Base-by-base conservation (phyloP, 2,797 vertebrate genomes). In the Cryptoprocta ferox region DNA sequence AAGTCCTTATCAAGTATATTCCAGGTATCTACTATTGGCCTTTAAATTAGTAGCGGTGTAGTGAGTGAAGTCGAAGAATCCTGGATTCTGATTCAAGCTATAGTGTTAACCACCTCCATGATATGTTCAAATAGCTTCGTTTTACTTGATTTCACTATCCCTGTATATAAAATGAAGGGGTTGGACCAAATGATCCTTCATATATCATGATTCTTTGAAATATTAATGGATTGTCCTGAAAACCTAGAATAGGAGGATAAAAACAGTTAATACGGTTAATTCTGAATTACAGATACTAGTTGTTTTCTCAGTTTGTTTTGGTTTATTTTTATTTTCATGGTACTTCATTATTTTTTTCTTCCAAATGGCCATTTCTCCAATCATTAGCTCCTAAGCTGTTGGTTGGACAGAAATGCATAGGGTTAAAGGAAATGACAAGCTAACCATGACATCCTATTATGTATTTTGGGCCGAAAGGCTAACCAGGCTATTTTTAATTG, bases 301-400 rank as follows among this genome's bases (percentile, higher is more conserved):
- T 89, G 59, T 16, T 83, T 66, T 91, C 37, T 94, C 42, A 61
- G 53, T 88, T 92, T 75, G 6, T 82, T 91, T 89, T 48, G 45
- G 3, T 89, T 81, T 66, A 35, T 45, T 63, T 89, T 48, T 96
- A 26, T 94, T 89, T 92, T 91, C n/a, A 76, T 63, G 37, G 30
- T 56, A 82, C 30, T 91, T 91, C 76, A 48, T 89, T 94, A 42
- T 90, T 94, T 68, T 86, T 89, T 53, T 65, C 73, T 92, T 96
- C 98, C 90, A 95, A 95, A 97, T 95, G 89, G 87, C 39, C 65
- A 59, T 97, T 98, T 96, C 56, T 86, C 39, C 94, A 59, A 75
- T 86, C 92, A 70, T 63, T 53, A 71, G 35, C 65, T 76, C 50
- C 89, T 83, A 75, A 89, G 30, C 91, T 78, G 10, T 37, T 59